Evolutionary conservation across 2,888 invertebrate genomes (phyloP).

Genomic region (Orthosia cruda): DNA sequence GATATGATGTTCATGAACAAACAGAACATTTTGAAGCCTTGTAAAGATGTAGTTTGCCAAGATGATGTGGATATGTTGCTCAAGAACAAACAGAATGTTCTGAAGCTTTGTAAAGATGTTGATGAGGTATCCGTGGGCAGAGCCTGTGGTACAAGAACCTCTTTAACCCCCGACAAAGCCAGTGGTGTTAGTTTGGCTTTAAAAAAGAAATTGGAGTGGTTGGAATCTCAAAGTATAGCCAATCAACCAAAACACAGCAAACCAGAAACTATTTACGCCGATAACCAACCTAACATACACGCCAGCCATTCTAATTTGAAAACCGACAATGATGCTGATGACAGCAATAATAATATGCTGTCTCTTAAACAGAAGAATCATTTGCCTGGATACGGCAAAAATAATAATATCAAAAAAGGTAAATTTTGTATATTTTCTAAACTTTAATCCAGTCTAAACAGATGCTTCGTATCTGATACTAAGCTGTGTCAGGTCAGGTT

Average conservation of each 20-base stretch:
- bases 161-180: not conserved
- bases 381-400: not conserved
- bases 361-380: not conserved
- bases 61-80: constrained; percentile 56
- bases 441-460: not conserved
- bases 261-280: not conserved
- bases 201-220: constrained; percentile 48
- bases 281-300: too few species aligned
- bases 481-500: not conserved
- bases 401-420: constrained; percentile 12
- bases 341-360: constrained; percentile 6
- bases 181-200: not conserved
- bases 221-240: constrained; percentile 24
- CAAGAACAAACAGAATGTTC: constrained; percentile 75
- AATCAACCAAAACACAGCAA: not conserved
- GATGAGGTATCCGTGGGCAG: constrained; percentile 79
- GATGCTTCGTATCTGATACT: not conserved
- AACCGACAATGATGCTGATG: not conserved
- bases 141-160: constrained; percentile 49
- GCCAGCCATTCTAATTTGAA: not conserved
- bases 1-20: constrained; percentile 73
- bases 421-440: not conserved
- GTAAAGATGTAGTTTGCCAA: constrained; percentile 73
- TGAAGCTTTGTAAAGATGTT: constrained; percentile 79
- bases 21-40: constrained; percentile 76